Percentiles rank a stretch among this genome's conserved stretches.
Conservation (phyloP, 2,113 vertebrate species). For the Drymodes brunneopygia region DNA sequence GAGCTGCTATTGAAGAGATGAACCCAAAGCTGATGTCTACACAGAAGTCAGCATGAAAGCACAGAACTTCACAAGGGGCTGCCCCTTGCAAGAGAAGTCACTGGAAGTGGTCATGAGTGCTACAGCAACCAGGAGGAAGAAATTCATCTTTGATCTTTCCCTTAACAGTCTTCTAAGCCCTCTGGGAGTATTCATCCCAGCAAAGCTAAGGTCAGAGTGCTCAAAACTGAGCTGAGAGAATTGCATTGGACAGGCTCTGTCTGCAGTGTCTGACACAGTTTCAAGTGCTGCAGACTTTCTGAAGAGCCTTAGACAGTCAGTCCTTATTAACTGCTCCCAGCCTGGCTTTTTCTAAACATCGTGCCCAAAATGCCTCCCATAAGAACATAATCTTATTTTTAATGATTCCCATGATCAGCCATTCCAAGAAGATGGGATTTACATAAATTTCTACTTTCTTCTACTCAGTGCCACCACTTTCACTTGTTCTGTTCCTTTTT, state of each 20-base stretch:
- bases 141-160: neutral
- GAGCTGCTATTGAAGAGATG: neutral
- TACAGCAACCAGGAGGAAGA: neutral
- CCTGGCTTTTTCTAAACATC: neutral
- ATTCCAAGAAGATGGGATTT: neutral
- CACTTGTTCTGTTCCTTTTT: neutral
- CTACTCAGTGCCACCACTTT: neutral
- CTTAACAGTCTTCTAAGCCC: neutral
- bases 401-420: neutral
- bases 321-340: neutral
- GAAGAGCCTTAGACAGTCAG: neutral
- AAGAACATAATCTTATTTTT: neutral
- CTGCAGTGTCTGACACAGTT: neutral
- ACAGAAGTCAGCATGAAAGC: neutral
- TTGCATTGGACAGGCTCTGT: neutral
- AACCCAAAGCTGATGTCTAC: neutral
- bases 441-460: neutral
- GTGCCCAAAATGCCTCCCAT: rapidly evolving
- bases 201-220: neutral
- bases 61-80: neutral
- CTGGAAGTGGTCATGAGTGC: neutral
- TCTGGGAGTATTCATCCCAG: neutral
- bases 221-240: neutral
- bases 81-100: neutral
- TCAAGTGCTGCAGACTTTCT: neutral